phyloP scores from a whole-genome alignment of 2,113 vertebrate genomes.

The Muntiacus reevesi region DNA sequence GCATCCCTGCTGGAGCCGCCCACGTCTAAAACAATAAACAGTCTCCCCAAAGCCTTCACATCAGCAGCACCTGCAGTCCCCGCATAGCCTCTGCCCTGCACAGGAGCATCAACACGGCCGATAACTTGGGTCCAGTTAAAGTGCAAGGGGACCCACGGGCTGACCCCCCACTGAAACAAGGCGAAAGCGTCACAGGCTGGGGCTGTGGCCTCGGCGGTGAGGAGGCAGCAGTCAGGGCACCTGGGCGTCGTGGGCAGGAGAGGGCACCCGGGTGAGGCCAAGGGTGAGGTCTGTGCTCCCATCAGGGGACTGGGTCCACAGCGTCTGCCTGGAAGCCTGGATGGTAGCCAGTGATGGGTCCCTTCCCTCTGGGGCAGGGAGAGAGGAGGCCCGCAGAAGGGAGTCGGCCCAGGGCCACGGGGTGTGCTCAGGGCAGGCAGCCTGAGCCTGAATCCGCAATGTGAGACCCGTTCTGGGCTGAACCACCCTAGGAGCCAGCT shows the following conservation, averaged over 20 bases:
- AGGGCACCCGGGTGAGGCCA: too few relatives aligned
- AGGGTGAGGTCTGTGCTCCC: neutral
- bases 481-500: accelerated
- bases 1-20: neutral
- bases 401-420: neutral
- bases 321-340: neutral
- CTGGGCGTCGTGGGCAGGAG: neutral
- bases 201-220: neutral
- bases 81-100: accelerated
- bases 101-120: neutral
- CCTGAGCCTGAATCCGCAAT: neutral
- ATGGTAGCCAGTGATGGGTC: accelerated
- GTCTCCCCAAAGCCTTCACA: neutral
- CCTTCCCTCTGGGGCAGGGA: too few relatives aligned
- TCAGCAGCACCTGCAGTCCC: neutral
- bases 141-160: accelerated
- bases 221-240: neutral
- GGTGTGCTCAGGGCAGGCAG: neutral
- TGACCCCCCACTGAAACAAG: neutral
- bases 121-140: neutral
- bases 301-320: neutral
- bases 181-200: accelerated
- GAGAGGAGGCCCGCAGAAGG: neutral
- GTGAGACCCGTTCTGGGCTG: neutral
- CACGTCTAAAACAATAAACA: accelerated